phyloP scores from a whole-genome alignment of 2,888 invertebrate species.

The Harpagoxenus sublaevis region DNA sequence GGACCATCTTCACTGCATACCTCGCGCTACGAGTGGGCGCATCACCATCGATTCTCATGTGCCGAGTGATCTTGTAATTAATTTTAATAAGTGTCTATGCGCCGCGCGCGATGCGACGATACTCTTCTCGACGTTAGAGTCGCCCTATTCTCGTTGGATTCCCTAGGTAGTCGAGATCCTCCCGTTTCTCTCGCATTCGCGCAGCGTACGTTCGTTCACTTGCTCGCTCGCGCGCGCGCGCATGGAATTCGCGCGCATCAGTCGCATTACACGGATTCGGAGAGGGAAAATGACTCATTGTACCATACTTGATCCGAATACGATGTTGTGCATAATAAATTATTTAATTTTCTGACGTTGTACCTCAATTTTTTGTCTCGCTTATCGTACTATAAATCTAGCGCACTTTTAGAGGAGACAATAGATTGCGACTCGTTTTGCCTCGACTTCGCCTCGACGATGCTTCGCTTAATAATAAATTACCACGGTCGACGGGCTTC shows the following conservation, averaged over 20 bases:
- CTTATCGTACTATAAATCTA: conserved; percentile 50
- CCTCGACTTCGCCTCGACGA: conserved; percentile 22
- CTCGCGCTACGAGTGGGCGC: background rate
- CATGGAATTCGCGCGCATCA: background rate
- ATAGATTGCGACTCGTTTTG: conserved; percentile 50
- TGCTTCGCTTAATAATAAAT: conserved; percentile 29
- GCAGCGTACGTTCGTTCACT: background rate
- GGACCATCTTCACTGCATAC: background rate
- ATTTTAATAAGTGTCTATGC: conserved; percentile 29
- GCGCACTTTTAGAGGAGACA: conserved; percentile 53
- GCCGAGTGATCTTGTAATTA: conserved; percentile 66
- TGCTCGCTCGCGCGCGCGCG: background rate
- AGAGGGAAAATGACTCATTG: conserved; percentile 63
- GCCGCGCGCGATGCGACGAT: conserved; percentile 5
- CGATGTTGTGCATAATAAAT: conserved; percentile 78
- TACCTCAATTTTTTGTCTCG: conserved; percentile 55
- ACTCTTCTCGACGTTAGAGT: conserved; percentile 8
- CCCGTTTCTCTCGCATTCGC: background rate
- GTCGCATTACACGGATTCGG: conserved; percentile 22
- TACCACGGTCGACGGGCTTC: conserved; percentile 16
- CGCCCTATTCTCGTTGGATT: background rate
- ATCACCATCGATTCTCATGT: conserved; percentile 37
- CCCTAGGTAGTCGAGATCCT: background rate
- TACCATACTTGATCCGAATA: conserved; percentile 65
- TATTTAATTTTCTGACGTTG: conserved; percentile 75